These are phyloP conservation scores for Aspidapion aeneum DNA, from an alignment of 2,888 invertebrate species.

Conservation along the genomic window DNA sequence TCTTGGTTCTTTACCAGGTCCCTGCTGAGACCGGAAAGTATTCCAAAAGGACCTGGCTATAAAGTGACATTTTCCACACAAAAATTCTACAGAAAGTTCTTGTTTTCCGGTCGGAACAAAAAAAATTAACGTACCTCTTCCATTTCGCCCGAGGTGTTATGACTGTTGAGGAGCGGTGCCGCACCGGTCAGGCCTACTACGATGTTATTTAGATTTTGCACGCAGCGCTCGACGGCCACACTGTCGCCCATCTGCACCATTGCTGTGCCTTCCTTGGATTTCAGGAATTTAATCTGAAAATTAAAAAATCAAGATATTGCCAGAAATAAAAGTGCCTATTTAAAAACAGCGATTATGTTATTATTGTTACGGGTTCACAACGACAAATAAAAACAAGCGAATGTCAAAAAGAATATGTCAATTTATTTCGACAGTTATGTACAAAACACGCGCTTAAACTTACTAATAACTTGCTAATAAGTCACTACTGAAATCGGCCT, in stretches of 20 bases:
- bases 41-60: no score
- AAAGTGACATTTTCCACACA: no score
- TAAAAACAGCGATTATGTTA: not conserved
- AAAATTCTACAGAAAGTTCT: no score
- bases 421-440: no score
- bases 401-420: no score
- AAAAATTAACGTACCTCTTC: constrained; percentile 17
- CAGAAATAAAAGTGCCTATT: not conserved
- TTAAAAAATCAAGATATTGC: constrained; percentile 8
- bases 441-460: no score
- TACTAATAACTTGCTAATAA: no score
- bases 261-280: constrained; percentile 97
- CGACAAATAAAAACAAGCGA: no score
- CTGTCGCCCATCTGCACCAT: constrained; percentile 99
- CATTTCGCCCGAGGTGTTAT: constrained; percentile 26
- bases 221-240: constrained; percentile 90
- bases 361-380: not conserved
- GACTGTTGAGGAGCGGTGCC: constrained; percentile 39
- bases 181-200: constrained; percentile 73
- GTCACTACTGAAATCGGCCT: no score
- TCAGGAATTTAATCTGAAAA: constrained; percentile 82
- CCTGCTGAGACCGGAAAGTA: no score
- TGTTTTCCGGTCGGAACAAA: no score
- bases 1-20: no score
- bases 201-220: constrained; percentile 92